Conservation (phyloP, 2,888 invertebrate genomes). For the Eudasyphora cyanicolor region DNA sequence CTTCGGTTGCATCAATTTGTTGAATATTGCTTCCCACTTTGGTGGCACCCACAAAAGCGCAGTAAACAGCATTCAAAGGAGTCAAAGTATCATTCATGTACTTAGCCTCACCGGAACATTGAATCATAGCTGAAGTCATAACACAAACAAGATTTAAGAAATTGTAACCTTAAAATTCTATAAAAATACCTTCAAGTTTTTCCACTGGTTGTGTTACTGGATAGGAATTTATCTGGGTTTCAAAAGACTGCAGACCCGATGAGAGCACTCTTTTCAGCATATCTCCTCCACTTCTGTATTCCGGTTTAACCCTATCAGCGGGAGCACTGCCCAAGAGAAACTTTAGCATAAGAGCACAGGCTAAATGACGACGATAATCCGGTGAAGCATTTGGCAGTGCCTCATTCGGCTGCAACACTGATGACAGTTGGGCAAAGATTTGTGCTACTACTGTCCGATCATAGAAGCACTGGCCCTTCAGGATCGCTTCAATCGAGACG, state of each 20-base stretch:
- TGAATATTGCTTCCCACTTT: slow-evolving; percentile 82
- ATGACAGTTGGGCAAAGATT: slow-evolving; percentile 81
- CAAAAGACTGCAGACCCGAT: slow-evolving; percentile 85
- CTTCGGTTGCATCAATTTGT: slow-evolving; percentile 82
- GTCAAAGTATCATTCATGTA: slow-evolving; percentile 87
- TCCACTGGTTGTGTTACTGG: slow-evolving; percentile 88
- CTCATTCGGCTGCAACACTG: slow-evolving; percentile 84
- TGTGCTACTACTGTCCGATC: slow-evolving; percentile 79
- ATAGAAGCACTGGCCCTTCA: slow-evolving; percentile 80
- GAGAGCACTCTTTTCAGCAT: slow-evolving; percentile 84
- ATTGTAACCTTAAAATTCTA: too few species aligned
- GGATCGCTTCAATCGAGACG: slow-evolving; percentile 80
- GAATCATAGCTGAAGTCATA: slow-evolving; percentile 82
- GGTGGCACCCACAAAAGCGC: slow-evolving; percentile 83
- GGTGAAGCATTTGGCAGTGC: slow-evolving; percentile 85
- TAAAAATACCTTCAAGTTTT: slow-evolving; percentile 86
- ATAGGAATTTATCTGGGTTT: slow-evolving; percentile 85
- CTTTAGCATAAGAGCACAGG: slow-evolving; percentile 90
- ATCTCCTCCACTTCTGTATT: slow-evolving; percentile 82
- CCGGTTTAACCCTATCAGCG: slow-evolving; percentile 80
- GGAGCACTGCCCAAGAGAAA: slow-evolving; percentile 83
- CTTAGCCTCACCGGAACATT: slow-evolving; percentile 87
- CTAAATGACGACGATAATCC: slow-evolving; percentile 85
- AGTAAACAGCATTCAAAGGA: slow-evolving; percentile 83
- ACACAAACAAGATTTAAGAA: too few species aligned